Evolutionary conservation across 2,888 invertebrate species (phyloP), one percentile per base, ranked within the genome.

Genomic region (Synanthedon myopaeformis): DNA sequence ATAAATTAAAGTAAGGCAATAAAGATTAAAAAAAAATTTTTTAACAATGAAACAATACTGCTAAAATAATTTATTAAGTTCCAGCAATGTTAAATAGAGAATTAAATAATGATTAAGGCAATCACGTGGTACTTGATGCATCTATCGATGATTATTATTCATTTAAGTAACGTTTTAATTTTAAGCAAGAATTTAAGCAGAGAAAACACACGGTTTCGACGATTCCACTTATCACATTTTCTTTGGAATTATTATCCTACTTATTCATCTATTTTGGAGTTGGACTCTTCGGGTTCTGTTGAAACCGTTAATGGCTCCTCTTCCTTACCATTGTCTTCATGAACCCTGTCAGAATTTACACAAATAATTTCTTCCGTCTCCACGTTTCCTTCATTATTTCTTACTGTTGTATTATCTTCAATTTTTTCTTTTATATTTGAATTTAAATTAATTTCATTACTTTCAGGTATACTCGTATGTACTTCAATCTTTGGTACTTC

Each of bases 1-100:
- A 35, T 35, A 35, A 35, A 35, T 35, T 35, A 35, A 35, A 28
- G 28, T 28, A 3, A 23, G 19, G 19, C 4, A 23, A 4, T 23
- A 23, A 35, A 35, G 45, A 45, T 13, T 45, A 45, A 45, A 45
- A 13, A n/a, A 45, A 6, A 12, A 13, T n/a, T 45, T 23, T 23
- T 45, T 45, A 45, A 45, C 45, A 45, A 45, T 45, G 45, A 45
- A 45, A 45, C 45, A 45, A 45, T 45, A 45, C 45, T 14, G 45
- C 82, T 84, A 84, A 85, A 86, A 84, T 85, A 84, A 51, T 66
- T 85, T 86, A 85, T 85, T 85, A 69, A 73, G 67, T 79, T 79
- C 76, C 75, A 81, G 84, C 82, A 76, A 78, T 77, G 76, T 79
- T 79, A 69, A 70, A 66, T 76, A 75, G 78, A 79, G 76, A 79